These are phyloP conservation scores for Pseudotriccus pelzelni DNA, from an alignment of 2,797 vertebrate genomes.

Conservation along the genomic window DNA sequence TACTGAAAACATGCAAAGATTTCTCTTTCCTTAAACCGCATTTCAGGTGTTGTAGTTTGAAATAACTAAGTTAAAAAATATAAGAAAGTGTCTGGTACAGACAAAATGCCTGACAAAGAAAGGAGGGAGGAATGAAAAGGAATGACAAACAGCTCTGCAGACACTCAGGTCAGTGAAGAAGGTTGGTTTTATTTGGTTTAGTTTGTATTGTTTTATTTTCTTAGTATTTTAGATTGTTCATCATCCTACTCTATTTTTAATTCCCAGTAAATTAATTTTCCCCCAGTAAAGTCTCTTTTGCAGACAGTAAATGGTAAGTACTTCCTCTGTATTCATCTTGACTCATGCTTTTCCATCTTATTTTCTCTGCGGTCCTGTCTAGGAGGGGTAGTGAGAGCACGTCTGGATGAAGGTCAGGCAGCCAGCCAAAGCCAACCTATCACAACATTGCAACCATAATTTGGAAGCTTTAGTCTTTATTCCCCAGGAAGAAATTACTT, in stretches of 20 bases:
- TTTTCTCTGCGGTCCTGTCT: rapidly evolving
- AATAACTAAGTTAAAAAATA: background rate
- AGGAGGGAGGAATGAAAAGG: background rate
- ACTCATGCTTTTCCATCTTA: background rate
- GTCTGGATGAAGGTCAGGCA: background rate
- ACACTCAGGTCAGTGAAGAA: too few species aligned
- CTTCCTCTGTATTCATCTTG: background rate
- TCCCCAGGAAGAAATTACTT: background rate
- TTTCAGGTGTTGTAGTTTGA: background rate
- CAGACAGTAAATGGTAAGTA: background rate
- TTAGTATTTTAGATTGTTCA: background rate
- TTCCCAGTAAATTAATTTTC: background rate
- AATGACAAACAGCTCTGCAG: background rate
- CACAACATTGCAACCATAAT: background rate
- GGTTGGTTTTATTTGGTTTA: background rate
- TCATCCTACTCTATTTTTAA: background rate
- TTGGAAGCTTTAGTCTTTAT: background rate
- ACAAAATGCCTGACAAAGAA: background rate
- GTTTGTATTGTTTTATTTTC: background rate
- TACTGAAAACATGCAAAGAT: background rate
- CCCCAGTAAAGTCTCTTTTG: background rate
- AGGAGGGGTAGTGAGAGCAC: background rate
- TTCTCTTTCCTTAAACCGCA: background rate
- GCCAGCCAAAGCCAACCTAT: background rate
- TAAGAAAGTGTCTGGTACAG: background rate